Base-by-base conservation (phyloP, 2,797 vertebrate genomes). In the Oreochromis mossambicus region DNA sequence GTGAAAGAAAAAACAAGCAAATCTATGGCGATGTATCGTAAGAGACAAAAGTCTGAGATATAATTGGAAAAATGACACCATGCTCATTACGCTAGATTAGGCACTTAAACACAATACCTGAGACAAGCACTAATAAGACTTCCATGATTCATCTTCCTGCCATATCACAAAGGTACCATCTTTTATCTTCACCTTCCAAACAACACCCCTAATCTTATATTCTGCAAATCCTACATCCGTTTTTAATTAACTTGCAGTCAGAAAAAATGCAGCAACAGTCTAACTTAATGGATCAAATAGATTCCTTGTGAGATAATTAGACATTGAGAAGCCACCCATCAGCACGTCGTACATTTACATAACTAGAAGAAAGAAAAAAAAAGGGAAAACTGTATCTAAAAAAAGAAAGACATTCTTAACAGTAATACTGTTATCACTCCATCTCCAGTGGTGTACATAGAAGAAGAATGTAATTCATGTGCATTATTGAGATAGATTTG, bases 141-240 rank as follows among this genome's bases (percentile, higher is more conserved):
- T 94, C 92, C 90, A 94, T 92, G 94, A 96, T 96, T 96, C 95
- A 95, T 96, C 96, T 96, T 96, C 93, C 95, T 96, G 96, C 93
- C 96, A 96, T 95, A 96, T 96, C 94, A 95, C 93, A 89, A 94
- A 95, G 94, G 94, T 95, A 95, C 94, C 92, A 96, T 96, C 95
- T 96, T 96, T 96, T 96, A 97, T 96, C 96, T 96, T 96, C 95
- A 95, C 95, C 95, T 96, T 95, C 94, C 94, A 96, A 96, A 96
- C 95, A 97, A 96, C 96, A 96, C 94, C 93, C 92, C 86, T 90
- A 95, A 95, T 96, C 94, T 94, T 91, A 96, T 94, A 95, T 94
- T 95, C 95, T 93, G 90, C 91, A 92, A 96, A 95, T 95, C 93
- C 94, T 94, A 96, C 96, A 97, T 96, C 94, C 95, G 95, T 93